Evolutionary conservation across 2,797 vertebrate species (phyloP), one percentile per base, ranked within the genome.

Genomic region (Pogonophryne albipinna): DNA sequence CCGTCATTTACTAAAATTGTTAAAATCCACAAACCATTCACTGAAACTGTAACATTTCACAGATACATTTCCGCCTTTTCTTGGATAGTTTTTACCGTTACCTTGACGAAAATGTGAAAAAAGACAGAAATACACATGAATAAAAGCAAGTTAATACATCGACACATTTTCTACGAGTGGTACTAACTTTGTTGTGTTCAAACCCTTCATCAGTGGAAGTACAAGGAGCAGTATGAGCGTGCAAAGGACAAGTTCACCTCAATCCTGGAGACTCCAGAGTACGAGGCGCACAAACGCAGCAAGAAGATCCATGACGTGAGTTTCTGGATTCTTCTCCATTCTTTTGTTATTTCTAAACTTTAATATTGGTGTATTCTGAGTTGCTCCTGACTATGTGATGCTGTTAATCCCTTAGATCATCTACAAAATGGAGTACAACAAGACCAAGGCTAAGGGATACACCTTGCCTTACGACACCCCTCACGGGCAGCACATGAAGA

Each of bases 371-470:
- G 27, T 71, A 1, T 64, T 59, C n/a, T 66, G 13, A 60, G 9
- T 10, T 17, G 2, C 10, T n/a, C 11, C 52, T 75, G 11, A 82
- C n/a, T 20, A 10, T 67, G 14, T 42, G 51, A 19, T 49, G 13
- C 17, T 66, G 10, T n/a, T 71, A 63, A 41, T n/a, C 63, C 71
- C 79, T 45, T 73, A 99, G 98, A 97, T 97, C 68, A 93, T 97
- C 84, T 99, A 99, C 90, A 99, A 94, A 66, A 93, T 98, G 95
- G 97, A 99, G 49, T 96, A 98, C 85, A 96, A 99, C 93, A 99
- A 96, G 89, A 97, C 92, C 56, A 99, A 95, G 91, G 96, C 98
- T 0, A 97, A 95, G 89, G 96, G 95, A 51, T 99, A 99, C 85
- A 99, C 97, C 3, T 87, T 97, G 27, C 98, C 98, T 84, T 97